A percentile compares a stretch with the other conserved stretches of the same genome.
Conservation (phyloP, 2,797 vertebrate species). For the Bucorvus abyssinicus region DNA sequence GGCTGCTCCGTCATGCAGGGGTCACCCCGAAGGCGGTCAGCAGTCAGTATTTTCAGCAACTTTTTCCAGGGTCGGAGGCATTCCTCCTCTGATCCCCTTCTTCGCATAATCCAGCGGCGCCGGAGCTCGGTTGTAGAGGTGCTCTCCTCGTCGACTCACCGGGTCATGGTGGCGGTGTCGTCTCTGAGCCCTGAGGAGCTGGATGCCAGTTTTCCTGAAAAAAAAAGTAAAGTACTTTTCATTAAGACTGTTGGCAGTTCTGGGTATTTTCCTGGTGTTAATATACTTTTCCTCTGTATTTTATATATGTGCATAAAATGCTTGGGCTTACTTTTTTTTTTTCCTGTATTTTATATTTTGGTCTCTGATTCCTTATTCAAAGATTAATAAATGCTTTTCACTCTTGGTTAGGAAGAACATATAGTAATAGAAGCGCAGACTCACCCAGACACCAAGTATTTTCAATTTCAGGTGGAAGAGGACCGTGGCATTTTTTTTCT, state of each 20-base stretch:
- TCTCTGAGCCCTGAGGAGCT: constrained; percentile 76
- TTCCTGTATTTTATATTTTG: background rate
- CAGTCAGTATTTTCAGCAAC: constrained; percentile 72
- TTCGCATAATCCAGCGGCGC: constrained; percentile 75
- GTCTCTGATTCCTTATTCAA: background rate
- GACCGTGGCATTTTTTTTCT: background rate
- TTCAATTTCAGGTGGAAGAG: background rate
- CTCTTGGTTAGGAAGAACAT: background rate
- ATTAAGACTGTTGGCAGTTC: background rate
- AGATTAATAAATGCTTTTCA: background rate
- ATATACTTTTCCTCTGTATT: background rate
- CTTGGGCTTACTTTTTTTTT: background rate
- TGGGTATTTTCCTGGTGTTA: background rate
- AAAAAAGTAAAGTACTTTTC: constrained; percentile 80
- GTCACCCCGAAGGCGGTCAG: constrained; percentile 63
- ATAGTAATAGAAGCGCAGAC: background rate
- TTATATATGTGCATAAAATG: background rate
- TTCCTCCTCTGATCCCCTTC: constrained; percentile 79
- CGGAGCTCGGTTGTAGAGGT: constrained; percentile 78
- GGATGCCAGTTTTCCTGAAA: constrained; percentile 59
- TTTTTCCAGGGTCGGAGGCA: constrained; percentile 75
- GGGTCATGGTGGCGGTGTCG: constrained; percentile 82
- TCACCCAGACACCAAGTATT: background rate
- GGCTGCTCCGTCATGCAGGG: constrained; percentile 72
- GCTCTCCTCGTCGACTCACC: constrained; percentile 82